A percentile compares a stretch with the other conserved stretches of the same genome.
phyloP scores from a whole-genome alignment of 2,113 vertebrate genomes.

The Heterocephalus glaber region DNA sequence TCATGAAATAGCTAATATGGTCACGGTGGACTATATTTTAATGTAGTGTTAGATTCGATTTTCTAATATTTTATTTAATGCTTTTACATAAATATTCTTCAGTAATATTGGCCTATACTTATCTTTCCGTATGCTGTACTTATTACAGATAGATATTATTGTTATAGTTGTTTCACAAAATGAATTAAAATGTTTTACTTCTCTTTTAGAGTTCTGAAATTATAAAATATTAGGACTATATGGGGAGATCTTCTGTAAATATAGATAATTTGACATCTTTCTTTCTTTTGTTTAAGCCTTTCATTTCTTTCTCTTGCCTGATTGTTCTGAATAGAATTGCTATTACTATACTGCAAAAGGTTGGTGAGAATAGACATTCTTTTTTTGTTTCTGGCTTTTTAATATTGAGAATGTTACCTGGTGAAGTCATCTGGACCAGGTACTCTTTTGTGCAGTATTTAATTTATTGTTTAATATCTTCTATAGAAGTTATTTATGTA shows the following conservation, averaged over 20 bases:
- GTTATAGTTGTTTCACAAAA: neutral
- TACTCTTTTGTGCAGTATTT: neutral
- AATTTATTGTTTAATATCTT: neutral
- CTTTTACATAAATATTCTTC: neutral
- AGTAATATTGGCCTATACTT: neutral
- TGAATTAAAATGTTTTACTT: neutral
- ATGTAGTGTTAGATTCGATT: neutral
- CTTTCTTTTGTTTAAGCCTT: neutral
- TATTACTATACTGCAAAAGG: neutral
- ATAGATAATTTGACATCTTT: neutral
- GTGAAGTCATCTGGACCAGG: neutral
- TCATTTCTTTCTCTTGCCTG: neutral
- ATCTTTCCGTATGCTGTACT: neutral
- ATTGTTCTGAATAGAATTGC: neutral
- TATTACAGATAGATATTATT: neutral
- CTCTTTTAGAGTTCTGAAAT: neutral
- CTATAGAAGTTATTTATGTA: neutral
- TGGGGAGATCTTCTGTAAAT: neutral
- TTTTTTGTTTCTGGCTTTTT: neutral
- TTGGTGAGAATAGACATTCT: neutral
- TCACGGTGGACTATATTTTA: neutral
- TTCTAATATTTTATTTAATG: neutral
- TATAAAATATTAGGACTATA: neutral
- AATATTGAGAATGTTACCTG: too few relatives aligned
- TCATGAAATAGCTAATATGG: neutral